phyloP scores from a whole-genome alignment of 2,888 invertebrate species.

The Cotesia congregata region DNA sequence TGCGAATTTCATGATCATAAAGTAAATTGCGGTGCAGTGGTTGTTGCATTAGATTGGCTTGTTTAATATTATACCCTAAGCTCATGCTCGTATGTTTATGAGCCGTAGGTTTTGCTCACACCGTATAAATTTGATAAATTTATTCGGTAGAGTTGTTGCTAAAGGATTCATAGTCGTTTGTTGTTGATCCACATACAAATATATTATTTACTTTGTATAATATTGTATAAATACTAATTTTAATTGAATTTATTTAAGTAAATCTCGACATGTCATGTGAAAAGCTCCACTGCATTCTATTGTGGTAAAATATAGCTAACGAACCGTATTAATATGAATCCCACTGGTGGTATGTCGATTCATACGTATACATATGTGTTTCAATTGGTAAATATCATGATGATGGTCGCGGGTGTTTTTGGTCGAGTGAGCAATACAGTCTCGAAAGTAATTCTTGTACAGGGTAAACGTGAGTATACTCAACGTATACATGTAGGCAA shows the following conservation, averaged over 20 bases:
- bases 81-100: slow-evolving; percentile 9
- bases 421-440: slow-evolving; percentile 1
- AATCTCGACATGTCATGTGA: background rate
- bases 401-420: background rate
- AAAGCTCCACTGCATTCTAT: background rate
- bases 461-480: background rate
- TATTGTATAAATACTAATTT: slow-evolving; percentile 3
- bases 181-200: background rate
- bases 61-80: slow-evolving; percentile 6
- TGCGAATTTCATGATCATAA: slow-evolving; percentile 56
- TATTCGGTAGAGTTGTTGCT: background rate
- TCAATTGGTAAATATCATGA: slow-evolving; percentile 10
- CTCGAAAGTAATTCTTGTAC: slow-evolving; percentile 19
- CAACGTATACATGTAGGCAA: background rate
- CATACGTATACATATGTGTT: background rate
- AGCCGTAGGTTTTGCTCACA: background rate
- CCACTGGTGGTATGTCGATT: slow-evolving; percentile 10
- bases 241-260: slow-evolving; percentile 16
- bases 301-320: slow-evolving; percentile 10
- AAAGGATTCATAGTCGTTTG: background rate
- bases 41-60: background rate
- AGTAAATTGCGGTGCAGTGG: slow-evolving; percentile 46
- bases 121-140: background rate
- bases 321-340: slow-evolving; percentile 19
- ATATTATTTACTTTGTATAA: background rate